Percentiles rank a stretch among this genome's conserved stretches.
Conservation (phyloP, 2,888 invertebrate genomes). For the Melipona beecheii region DNA sequence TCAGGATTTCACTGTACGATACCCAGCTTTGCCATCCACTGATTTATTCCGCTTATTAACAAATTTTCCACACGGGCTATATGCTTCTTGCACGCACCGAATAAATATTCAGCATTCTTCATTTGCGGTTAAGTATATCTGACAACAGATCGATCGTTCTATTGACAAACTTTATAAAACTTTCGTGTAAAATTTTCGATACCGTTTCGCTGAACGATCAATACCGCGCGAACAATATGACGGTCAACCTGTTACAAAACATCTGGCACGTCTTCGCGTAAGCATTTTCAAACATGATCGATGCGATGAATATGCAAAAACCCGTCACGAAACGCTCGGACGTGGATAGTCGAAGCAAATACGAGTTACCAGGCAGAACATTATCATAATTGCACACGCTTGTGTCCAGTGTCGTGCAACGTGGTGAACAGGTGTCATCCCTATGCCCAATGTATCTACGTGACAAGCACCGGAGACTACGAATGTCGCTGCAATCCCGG, state of each 20-base stretch:
- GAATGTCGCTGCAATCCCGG: conserved; percentile 93
- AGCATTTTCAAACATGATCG: conserved; percentile 22
- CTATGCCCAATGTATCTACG: conserved; percentile 91
- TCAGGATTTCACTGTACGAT: conserved; percentile 82
- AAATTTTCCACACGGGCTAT: not conserved
- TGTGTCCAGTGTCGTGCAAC: conserved; percentile 88
- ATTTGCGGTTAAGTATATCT: not conserved
- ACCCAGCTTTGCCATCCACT: conserved; percentile 59
- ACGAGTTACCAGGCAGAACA: conserved; percentile 16
- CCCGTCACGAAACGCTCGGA: conserved; percentile 8
- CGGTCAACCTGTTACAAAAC: not conserved
- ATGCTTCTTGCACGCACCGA: conserved; percentile 14
- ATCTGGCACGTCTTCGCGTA: not conserved
- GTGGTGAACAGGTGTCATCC: conserved; percentile 92
- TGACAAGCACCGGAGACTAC: conserved; percentile 85
- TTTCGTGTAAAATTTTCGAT: not conserved
- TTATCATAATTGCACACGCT: conserved; percentile 66
- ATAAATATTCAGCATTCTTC: not conserved
- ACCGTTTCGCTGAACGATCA: not conserved
- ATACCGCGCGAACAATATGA: not conserved
- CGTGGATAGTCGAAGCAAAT: conserved; percentile 9
- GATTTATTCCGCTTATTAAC: conserved; percentile 47
- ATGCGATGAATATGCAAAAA: not conserved
- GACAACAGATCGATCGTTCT: not conserved
- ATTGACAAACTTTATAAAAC: not conserved